Base-by-base conservation (phyloP, 2,888 invertebrate species). In the Ariolimax columbianus region DNA sequence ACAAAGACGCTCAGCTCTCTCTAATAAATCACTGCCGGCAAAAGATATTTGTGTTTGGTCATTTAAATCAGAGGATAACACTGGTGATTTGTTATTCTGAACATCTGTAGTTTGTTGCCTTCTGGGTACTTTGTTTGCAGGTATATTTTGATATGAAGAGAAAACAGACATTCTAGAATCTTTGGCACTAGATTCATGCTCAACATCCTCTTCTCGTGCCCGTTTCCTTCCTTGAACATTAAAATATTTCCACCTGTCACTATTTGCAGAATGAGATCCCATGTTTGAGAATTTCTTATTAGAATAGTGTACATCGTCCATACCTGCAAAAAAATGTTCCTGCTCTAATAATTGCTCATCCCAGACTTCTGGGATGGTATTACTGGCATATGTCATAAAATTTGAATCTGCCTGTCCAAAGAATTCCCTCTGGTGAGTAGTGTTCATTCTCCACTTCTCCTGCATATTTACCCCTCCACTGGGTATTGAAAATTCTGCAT, bases 1-100 rank as follows among this genome's bases (percentile, higher is more conserved):
- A 86, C 90, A 91, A 36, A 92, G 81, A 77, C 88, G 88, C 84
- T 91, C 91, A 66, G 91, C 91, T 82, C 89, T 89, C 84, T 90
- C 90, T 11, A 91, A 82, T 23, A 91, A 43, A 73, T 36, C 72
- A 26, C 63, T 33, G 6, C n/a, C 66, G 36, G 40, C 30, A 26
- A 33, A 43, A 47, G 47, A n/a, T 14, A 19, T 47, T n/a, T 30
- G 70, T n/a, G 47, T n/a, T 3, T 19, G 70, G 30, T n/a, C 59
- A n/a, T 63, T n/a, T 17, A 66, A 23, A 40, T 47, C n/a, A 26
- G 40, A 3, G 26, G 47, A 38, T 23, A 17, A 30, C 59, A 26
- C 23, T 38, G 38, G 11, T 68, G 70, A 17, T 66, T 6, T 30
- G 1, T 19, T 3, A 19, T 40, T 40, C 26, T 26, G 7, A 7